Evolutionary conservation across 2,113 vertebrate genomes (phyloP).

Genomic region (Isurus oxyrinchus): DNA sequence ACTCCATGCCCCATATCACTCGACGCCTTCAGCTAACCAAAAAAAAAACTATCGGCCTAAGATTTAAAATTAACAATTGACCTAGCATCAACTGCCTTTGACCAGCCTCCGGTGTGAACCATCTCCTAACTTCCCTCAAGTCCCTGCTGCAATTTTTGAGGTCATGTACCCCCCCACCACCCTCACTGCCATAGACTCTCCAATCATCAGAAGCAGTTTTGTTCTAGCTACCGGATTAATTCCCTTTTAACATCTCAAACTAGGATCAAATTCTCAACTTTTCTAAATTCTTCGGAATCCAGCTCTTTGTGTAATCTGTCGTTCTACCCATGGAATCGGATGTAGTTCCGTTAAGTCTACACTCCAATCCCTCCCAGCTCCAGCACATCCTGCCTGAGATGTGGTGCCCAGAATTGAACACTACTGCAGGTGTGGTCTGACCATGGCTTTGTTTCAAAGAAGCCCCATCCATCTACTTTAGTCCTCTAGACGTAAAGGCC

Average conservation of each 20-base stretch:
- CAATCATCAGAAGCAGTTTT: not conserved
- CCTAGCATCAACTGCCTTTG: too few species aligned
- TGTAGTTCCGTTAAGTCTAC: not conserved
- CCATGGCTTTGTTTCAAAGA: too few species aligned
- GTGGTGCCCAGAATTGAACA: not conserved
- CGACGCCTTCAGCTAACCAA: too few species aligned
- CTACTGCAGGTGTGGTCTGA: too few species aligned
- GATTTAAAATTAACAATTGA: too few species aligned
- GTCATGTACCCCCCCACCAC: too few species aligned
- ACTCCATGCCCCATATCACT: not conserved
- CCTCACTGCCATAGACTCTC: not conserved
- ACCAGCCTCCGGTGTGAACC: too few species aligned
- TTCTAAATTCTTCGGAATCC: not conserved
- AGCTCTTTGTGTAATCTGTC: not conserved
- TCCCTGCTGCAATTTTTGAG: not conserved
- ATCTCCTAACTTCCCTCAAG: not conserved
- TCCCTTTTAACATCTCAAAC: not conserved
- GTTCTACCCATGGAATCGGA: not conserved
- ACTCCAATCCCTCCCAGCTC: not conserved
- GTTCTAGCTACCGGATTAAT: too few species aligned
- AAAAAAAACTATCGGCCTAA: too few species aligned
- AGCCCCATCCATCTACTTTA: too few species aligned
- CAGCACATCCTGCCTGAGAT: not conserved
- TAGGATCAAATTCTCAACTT: not conserved
- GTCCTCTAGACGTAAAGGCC: not conserved